Conservation (phyloP, 2,113 vertebrate genomes). For the Corvus hawaiiensis region DNA sequence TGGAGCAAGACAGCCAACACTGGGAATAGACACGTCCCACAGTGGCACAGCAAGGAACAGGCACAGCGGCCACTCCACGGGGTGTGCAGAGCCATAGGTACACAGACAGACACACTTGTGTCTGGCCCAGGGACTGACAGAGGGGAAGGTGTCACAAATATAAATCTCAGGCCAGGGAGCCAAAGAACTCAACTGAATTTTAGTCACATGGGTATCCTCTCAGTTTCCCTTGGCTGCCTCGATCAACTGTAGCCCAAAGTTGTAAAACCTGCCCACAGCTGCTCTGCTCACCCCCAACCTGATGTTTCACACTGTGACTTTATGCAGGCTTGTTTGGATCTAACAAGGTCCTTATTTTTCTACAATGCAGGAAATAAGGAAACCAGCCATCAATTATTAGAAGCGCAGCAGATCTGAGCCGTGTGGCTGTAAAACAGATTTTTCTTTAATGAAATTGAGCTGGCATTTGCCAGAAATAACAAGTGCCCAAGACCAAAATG, state of each 20-base stretch:
- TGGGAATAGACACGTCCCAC: not conserved
- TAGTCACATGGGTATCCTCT: slow-evolving; percentile 31
- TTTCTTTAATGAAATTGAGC: slow-evolving; percentile 82
- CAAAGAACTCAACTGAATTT: slow-evolving; percentile 38
- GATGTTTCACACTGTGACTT: slow-evolving; percentile 64
- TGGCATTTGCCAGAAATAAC: slow-evolving; percentile 77
- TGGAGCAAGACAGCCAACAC: not conserved
- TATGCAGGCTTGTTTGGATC: slow-evolving; percentile 64
- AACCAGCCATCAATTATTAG: slow-evolving; percentile 69
- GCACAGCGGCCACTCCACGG: not conserved
- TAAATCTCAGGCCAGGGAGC: slow-evolving; percentile 39
- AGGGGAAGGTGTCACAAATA: slow-evolving; percentile 47
- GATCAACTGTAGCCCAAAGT: not conserved
- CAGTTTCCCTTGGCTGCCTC: slow-evolving; percentile 16
- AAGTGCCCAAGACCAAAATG: slow-evolving; percentile 77
- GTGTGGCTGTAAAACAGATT: slow-evolving; percentile 69
- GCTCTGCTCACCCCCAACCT: slow-evolving; percentile 43
- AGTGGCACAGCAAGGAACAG: not conserved
- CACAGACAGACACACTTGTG: slow-evolving; percentile 26
- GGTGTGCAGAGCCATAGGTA: not conserved
- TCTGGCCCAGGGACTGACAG: slow-evolving; percentile 35
- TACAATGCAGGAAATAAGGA: slow-evolving; percentile 70
- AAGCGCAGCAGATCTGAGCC: slow-evolving; percentile 51
- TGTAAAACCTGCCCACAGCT: slow-evolving; percentile 47
- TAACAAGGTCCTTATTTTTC: slow-evolving; percentile 71